phyloP scores from a whole-genome alignment of 2,113 vertebrate species.

The Toxostoma redivivum region DNA sequence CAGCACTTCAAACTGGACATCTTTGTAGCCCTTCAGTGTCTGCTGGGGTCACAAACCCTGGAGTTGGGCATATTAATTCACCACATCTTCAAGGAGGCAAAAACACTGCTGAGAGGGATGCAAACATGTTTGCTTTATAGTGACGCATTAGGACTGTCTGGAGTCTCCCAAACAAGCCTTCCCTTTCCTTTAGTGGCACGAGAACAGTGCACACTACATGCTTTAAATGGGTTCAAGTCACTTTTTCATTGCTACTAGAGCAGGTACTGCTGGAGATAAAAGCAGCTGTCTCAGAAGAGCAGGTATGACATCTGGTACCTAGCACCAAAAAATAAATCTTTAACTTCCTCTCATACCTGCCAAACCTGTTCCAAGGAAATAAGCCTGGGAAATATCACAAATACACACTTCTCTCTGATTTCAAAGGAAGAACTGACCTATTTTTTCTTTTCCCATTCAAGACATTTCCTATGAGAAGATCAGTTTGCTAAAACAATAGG shows the following conservation, averaged over 20 bases:
- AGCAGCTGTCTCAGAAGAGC: constrained; percentile 64
- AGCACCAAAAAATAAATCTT: constrained; percentile 69
- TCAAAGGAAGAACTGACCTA: constrained; percentile 64
- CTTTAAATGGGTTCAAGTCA: constrained; percentile 53
- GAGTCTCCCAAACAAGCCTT: constrained; percentile 46
- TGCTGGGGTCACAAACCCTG: not conserved
- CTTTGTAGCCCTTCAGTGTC: not conserved
- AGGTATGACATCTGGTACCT: constrained; percentile 64
- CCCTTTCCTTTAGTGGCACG: constrained; percentile 17
- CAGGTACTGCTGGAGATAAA: constrained; percentile 63
- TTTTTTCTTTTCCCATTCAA: constrained; percentile 40
- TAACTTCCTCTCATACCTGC: constrained; percentile 66
- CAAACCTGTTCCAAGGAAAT: constrained; percentile 51
- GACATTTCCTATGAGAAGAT: constrained; percentile 35
- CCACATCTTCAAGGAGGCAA: not conserved
- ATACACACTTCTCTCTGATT: constrained; percentile 40
- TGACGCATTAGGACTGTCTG: not conserved
- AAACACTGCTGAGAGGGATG: not conserved
- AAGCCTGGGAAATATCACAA: constrained; percentile 58
- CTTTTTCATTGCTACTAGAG: constrained; percentile 46
- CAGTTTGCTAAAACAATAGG: constrained; percentile 22
- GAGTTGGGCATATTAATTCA: not conserved
- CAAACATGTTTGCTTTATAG: constrained; percentile 16
- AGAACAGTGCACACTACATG: constrained; percentile 38
- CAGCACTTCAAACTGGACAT: not conserved